Base-by-base conservation (phyloP, 2,797 vertebrate species). In the Sparus aurata region DNA sequence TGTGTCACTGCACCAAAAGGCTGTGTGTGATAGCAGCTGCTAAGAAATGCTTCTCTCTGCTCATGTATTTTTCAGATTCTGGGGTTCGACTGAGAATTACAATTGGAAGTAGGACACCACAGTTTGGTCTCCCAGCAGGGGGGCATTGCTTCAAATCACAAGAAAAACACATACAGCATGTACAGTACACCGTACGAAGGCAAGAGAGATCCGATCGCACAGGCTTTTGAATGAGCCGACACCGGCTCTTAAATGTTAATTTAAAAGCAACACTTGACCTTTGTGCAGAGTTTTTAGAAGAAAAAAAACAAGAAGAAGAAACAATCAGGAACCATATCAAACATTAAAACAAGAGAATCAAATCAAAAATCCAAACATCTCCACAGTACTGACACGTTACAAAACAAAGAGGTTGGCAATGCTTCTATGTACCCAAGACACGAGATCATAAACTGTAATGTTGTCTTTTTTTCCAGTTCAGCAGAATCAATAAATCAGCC, bases 201-300 rank as follows among this genome's bases (percentile, higher is more conserved):
- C 59, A 66, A 64, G 58, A 65, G 54, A 66, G 67, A 79, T 77
- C 71, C 75, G 34, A 70, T 54, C n/a, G 2, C 25, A 65, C 59
- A 82, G 72, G 82, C 74, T 80, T 88, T 77, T 76, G 18, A 79
- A 76, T 66, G 34, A 70, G 64, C 57, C 77, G 72, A 57, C 71
- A 55, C 27, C 34, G 67, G 69, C 61, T 90, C 50, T 57, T 63
- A 58, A 66, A 62, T 62, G 34, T 73, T 52, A 62, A 69, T 77
- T 87, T 79, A 86, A 88, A 34, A 92, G 82, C 92, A 93, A 93
- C 92, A 92, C 91, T 93, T 93, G 92, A 93, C 91, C 93, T 94
- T 94, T 92, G 83, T 90, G 89, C 88, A 93, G 86, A 87, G 63
- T 76, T 55, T 75, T 80, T 74, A 49, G 47, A 78, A 38, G 54